These are phyloP conservation scores for Chrysolina americana DNA, from an alignment of 2,888 invertebrate genomes.

Conservation along the genomic window DNA sequence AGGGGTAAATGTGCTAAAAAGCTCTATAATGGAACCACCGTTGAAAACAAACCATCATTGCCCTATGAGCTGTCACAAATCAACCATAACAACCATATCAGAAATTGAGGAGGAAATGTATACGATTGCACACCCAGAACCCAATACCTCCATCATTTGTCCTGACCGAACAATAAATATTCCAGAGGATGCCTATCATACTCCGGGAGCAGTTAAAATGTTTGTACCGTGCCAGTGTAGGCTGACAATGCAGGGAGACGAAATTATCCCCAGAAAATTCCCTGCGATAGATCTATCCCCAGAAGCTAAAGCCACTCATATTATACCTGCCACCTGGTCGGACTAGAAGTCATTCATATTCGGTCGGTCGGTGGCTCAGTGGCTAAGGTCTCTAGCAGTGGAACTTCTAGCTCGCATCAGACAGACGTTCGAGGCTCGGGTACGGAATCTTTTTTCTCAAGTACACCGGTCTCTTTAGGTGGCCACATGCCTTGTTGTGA, in stretches of 20 bases:
- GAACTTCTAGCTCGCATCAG: too few species aligned
- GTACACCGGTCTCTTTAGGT: too few species aligned
- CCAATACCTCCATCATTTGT: conserved; percentile 27
- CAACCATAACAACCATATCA: too few species aligned
- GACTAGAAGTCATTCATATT: conserved; percentile 35
- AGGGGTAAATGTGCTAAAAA: conserved; percentile 43
- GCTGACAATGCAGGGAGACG: conserved; percentile 26
- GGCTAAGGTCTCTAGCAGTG: too few species aligned
- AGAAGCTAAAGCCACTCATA: conserved; percentile 21
- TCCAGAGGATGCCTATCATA: conserved; percentile 4
- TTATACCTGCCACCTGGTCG: conserved; percentile 40
- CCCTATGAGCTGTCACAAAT: conserved; percentile 43
- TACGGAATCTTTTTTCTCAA: too few species aligned
- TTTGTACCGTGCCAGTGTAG: conserved; percentile 26
- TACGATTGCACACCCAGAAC: too few species aligned
- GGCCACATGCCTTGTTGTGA: too few species aligned
- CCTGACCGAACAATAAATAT: conserved; percentile 16
- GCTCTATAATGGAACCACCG: conserved; percentile 44
- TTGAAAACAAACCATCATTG: conserved; percentile 44
- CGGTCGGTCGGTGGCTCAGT: too few species aligned
- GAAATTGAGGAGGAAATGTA: too few species aligned
- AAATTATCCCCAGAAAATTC: too few species aligned
- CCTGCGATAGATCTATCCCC: conserved; percentile 9
- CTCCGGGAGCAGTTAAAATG: conserved; percentile 29
- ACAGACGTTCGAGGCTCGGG: too few species aligned